Base-by-base conservation (phyloP, 2,888 invertebrate species). In the Andricus curvator region DNA sequence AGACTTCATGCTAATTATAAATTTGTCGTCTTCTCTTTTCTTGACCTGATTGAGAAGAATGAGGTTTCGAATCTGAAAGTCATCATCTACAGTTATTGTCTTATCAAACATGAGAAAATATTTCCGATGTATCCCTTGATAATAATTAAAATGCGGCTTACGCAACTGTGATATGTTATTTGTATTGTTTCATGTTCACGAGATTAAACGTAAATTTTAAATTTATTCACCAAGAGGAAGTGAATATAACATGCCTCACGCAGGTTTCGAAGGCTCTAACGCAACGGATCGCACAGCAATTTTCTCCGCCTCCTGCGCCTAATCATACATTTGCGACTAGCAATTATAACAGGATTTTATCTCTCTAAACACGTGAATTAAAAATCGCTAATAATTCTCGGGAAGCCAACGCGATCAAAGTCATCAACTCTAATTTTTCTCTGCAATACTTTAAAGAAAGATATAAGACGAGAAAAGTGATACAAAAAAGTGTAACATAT, bases 261-360 rank as follows among this genome's bases (percentile, higher is more conserved):
- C 33, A 74, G n/a, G 56, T 56, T 74, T 74, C 33, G n/a, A 56
- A 74, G 74, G n/a, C 74, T 51, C 74, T 56, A 74, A 74, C 70
- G 48, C 68, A 68, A 48, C 44, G 67, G 67, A 68, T 68, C 67
- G 44, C 44, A 33, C 33, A 70, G 51, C 25, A 70, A 70, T 70
- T 70, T 70, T 70, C 70, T 70, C n/a, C 56, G 74, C 74, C 51
- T 56, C 33, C 33, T 74, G 51, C 33, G 74, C 33, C 74, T 74
- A 74, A 74, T 37, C 33, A 74, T 74, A 74, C 74, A 74, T 74
- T 74, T 56, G 29, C 56, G n/a, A 56, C 51, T 74, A 56, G 56
- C 74, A 74, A 74, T 74, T 74, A 74, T 74, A 74, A 74, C 74
- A 74, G 74, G 74, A 74, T 74, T 74, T 74, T 74, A 74, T 74